phyloP scores from a whole-genome alignment of 2,113 vertebrate genomes.

The Sinocyclocheilus rhinocerous region DNA sequence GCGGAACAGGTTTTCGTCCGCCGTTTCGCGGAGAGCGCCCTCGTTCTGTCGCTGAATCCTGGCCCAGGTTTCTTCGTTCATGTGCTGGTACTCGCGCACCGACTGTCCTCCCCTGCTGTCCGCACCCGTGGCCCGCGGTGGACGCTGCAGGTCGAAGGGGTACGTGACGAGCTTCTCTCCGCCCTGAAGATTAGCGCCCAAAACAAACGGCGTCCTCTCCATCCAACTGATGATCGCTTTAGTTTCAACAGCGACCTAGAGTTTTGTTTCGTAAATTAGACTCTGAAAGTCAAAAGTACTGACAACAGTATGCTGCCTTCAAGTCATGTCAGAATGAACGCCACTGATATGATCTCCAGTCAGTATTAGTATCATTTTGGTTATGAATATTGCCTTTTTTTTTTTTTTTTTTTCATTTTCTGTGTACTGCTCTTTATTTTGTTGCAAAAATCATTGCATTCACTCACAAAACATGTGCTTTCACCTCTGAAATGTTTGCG shows the following conservation, averaged over 20 bases:
- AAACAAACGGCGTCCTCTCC: constrained; percentile 91
- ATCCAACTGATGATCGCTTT: constrained; percentile 93
- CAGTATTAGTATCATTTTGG: too few species aligned
- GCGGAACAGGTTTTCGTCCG: constrained; percentile 93
- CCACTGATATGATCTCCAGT: too few species aligned
- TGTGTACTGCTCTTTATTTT: too few species aligned
- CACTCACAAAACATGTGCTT: too few species aligned
- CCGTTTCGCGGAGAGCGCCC: constrained; percentile 60
- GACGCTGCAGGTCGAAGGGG: constrained; percentile 74
- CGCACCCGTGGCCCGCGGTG: constrained; percentile 56
- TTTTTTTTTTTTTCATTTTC: too few species aligned
- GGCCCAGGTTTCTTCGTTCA: constrained; percentile 75
- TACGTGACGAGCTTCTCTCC: constrained; percentile 91
- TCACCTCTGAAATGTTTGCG: too few species aligned
- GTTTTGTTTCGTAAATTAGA: background rate
- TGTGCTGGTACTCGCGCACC: constrained; percentile 40
- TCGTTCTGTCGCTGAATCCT: constrained; percentile 76
- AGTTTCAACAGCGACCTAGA: constrained; percentile 90
- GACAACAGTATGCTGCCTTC: too few species aligned
- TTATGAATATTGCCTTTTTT: too few species aligned
- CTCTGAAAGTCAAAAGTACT: too few species aligned
- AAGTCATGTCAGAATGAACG: too few species aligned
- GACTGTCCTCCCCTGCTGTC: background rate
- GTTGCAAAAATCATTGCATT: too few species aligned
- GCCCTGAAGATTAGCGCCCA: constrained; percentile 93